These are phyloP conservation scores for Apostichopus parvimensis DNA, from an alignment of 35 echinoderm and acorn worm genomes.

Conservation along the genomic window DNA sequence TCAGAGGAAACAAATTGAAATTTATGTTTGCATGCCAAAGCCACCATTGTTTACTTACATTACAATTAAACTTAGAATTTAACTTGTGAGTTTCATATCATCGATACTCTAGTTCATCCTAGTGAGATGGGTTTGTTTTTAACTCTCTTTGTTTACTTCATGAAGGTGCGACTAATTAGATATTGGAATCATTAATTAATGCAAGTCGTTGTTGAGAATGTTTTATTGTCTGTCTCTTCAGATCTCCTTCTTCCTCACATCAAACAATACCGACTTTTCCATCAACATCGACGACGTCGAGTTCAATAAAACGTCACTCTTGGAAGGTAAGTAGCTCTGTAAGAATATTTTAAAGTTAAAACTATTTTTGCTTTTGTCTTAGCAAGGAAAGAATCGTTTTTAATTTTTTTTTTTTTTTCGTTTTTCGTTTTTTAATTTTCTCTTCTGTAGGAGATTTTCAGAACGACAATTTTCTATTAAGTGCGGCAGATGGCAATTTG, in stretches of 20 bases:
- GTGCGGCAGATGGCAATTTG: background rate
- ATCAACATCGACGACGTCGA: constrained; percentile 39
- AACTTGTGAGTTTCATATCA: too few species aligned
- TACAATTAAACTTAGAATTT: too few species aligned
- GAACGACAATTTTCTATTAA: background rate
- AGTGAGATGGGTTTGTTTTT: too few species aligned
- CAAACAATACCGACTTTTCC: constrained; percentile 52
- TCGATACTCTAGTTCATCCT: too few species aligned
- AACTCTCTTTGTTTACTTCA: too few species aligned
- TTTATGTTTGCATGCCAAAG: too few species aligned
- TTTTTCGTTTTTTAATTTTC: background rate
- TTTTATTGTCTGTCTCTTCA: background rate
- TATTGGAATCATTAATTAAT: too few species aligned
- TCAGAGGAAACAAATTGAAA: too few species aligned
- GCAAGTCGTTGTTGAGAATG: too few species aligned
- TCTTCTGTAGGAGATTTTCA: background rate
- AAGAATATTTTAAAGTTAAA: background rate
- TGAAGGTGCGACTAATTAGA: too few species aligned
- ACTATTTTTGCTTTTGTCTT: background rate
- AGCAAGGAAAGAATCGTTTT: background rate
- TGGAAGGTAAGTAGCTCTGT: constrained; percentile 44
- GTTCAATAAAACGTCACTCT: constrained; percentile 67
- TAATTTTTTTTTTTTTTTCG: background rate
- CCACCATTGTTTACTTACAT: too few species aligned
- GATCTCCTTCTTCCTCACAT: constrained; percentile 25